Evolutionary conservation across 2,797 vertebrate genomes (phyloP), one percentile per base, ranked within the genome.

Genomic region (Decapterus maruadsi): DNA sequence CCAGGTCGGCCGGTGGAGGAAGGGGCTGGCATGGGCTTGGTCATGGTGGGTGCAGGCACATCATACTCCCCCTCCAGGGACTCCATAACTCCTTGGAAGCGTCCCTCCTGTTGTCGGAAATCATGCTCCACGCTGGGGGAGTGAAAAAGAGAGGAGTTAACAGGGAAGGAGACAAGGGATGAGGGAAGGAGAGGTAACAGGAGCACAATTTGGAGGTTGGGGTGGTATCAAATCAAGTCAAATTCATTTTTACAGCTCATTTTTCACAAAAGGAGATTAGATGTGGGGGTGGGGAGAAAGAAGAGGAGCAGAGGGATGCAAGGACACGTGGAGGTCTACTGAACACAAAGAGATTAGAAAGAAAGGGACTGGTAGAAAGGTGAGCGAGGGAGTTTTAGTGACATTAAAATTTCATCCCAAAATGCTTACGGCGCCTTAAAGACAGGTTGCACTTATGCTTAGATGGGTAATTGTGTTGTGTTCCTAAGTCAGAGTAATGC

Each of bases 61-160:
- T 95, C 95, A 6, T 90, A 93, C 58, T 95, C 95, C 36, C 88
- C 93, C 8, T 96, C 94, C 55, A 96, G 81, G 63, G 86, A 77
- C 68, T 95, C 93, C 75, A 99, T 92, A 64, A 99, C 94, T 60
- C 93, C 95, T 51, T 96, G 95, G 78, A 98, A 96, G 57, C 96
- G 96, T 72, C 96, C 96, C 90, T 99, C 97, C 90, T 99, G 98
- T 91, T 97, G 96, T 67, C 97, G 95, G 87, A 99, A 99, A 89
- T 99, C 98, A 58, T 99, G 96, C 94, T 99, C 98, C 89, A 99
- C 98, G 58, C 98, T 99, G 90, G n/a, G 70, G 82, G 68, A 67
- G 73, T 78, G 68, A 77, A 42, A 42, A 72, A 82, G 61, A 73
- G 17, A 75, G 51, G 20, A 70, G 74, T 77, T 82, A 61, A 61